These are phyloP conservation scores for Rhamnusium bicolor DNA, from an alignment of 2,888 invertebrate species.

Conservation along the genomic window DNA sequence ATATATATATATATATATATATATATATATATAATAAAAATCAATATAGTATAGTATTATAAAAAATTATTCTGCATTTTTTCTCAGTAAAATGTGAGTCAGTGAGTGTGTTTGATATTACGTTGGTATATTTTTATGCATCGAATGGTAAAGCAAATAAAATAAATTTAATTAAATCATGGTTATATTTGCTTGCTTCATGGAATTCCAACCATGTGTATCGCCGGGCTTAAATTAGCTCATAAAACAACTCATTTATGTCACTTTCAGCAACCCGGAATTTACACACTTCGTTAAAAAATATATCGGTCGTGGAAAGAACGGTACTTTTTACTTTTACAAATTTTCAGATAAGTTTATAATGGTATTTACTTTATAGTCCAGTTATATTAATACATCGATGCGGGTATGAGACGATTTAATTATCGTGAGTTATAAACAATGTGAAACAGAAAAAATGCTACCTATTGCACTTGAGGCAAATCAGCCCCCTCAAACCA, in stretches of 20 bases:
- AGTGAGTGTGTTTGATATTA: neutral
- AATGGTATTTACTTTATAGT: neutral
- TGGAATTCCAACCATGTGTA: constrained; percentile 12
- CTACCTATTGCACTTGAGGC: no score
- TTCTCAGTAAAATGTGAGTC: no score
- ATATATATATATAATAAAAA: no score
- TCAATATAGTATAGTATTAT: no score
- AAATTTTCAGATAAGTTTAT: neutral
- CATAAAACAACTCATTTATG: neutral
- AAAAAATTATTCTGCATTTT: no score
- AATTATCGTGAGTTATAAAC: no score
- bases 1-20: no score
- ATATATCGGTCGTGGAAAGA: neutral
- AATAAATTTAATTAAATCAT: constrained; percentile 20
- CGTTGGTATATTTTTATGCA: neutral
- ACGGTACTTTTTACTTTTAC: neutral
- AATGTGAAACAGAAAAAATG: no score
- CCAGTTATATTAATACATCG: no score
- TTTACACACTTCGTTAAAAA: neutral
- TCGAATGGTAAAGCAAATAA: neutral
- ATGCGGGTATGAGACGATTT: no score
- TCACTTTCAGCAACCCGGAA: neutral
- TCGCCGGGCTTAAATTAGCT: constrained; percentile 18
- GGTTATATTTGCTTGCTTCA: constrained; percentile 3
- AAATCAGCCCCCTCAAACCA: no score